phyloP scores from a whole-genome alignment of 2,797 vertebrate genomes.

The Gorsachius magnificus region DNA sequence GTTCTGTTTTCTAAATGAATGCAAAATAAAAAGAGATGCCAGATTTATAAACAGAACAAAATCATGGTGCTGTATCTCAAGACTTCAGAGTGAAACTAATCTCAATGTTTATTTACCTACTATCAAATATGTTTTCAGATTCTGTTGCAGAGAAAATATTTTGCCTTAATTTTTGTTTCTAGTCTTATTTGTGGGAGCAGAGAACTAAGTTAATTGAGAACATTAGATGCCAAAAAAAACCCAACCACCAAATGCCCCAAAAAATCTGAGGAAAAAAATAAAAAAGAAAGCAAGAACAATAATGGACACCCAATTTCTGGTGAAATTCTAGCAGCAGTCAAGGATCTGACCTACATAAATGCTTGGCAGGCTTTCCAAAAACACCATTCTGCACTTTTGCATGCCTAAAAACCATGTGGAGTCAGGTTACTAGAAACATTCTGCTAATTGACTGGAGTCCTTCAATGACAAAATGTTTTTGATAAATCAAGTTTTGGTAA shows the following conservation, averaged over 20 bases:
- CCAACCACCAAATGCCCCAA: not conserved
- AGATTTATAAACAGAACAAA: not conserved
- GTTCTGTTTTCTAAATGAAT: not conserved
- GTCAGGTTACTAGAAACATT: not conserved
- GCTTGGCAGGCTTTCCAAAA: not conserved
- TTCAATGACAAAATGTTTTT: not conserved
- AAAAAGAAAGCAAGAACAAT: not conserved
- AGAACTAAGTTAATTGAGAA: not conserved
- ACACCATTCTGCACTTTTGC: not conserved
- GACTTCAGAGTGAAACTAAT: not conserved
- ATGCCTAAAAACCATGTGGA: not conserved
- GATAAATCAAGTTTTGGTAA: not conserved
- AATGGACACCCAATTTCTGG: not conserved
- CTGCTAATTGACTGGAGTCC: not conserved
- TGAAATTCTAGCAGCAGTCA: not conserved
- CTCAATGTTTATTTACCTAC: not conserved
- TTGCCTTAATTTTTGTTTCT: conserved; percentile 27
- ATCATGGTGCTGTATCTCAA: conserved; percentile 25
- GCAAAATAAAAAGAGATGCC: conserved; percentile 18
- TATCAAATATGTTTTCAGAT: not conserved
- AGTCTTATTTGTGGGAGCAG: not conserved
- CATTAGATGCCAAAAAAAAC: not conserved
- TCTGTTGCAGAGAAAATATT: not conserved
- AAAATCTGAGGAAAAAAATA: not conserved
- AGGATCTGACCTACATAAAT: not conserved